Conservation (phyloP, 2,888 invertebrate genomes). For the Lycaena phlaeas region DNA sequence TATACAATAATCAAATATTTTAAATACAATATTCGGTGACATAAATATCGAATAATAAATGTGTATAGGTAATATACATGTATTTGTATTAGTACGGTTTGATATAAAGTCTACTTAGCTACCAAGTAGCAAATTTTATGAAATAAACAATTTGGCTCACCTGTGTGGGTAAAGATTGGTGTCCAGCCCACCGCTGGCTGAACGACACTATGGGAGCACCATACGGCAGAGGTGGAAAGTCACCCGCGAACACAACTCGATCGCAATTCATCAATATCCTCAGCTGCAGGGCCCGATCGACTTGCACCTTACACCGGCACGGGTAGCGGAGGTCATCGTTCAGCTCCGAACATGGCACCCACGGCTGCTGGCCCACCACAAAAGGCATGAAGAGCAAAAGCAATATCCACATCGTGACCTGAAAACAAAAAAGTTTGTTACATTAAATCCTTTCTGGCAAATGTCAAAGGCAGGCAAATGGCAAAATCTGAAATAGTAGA, state of each 20-base stretch:
- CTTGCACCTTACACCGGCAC: slow-evolving; percentile 73
- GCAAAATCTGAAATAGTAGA: too few species aligned
- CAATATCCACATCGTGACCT: slow-evolving; percentile 43
- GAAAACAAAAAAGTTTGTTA: too few species aligned
- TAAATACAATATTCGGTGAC: too few species aligned
- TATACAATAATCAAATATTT: too few species aligned
- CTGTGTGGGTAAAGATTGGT: slow-evolving; percentile 85
- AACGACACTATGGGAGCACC: slow-evolving; percentile 86
- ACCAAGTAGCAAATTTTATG: too few species aligned
- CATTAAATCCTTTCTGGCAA: too few species aligned
- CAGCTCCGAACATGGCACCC: slow-evolving; percentile 84
- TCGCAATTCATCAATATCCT: slow-evolving; percentile 86
- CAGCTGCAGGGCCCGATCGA: slow-evolving; percentile 60
- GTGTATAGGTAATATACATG: too few species aligned
- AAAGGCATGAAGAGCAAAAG: slow-evolving; percentile 40
- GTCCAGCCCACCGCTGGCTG: slow-evolving; percentile 85
- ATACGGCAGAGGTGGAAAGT: slow-evolving; percentile 82
- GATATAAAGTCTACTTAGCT: too few species aligned
- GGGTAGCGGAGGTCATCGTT: slow-evolving; percentile 84
- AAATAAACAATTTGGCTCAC: too few species aligned
- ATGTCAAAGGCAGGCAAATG: too few species aligned
- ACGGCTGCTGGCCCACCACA: slow-evolving; percentile 50
- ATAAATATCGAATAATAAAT: too few species aligned
- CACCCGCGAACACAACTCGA: slow-evolving; percentile 83
- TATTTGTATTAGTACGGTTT: too few species aligned